Evolutionary conservation across 2,888 invertebrate species (phyloP).

Genomic region (Pristionchus exspectatus): DNA sequence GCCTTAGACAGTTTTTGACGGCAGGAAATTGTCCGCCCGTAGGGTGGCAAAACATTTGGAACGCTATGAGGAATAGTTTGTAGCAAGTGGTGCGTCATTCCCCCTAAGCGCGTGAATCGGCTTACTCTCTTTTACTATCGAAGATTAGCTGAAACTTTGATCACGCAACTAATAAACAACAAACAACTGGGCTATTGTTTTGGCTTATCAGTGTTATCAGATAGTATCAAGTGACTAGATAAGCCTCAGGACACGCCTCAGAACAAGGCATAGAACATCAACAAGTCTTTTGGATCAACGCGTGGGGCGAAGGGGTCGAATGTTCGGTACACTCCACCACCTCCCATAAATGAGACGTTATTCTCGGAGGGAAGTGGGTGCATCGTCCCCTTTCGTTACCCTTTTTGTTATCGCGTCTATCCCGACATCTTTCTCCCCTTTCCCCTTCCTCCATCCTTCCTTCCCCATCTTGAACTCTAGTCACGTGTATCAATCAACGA

Average conservation of each 20-base stretch:
- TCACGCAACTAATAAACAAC: background rate
- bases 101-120: background rate
- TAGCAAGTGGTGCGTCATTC: background rate
- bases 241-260: background rate
- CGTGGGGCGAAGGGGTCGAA: background rate
- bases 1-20: conserved; percentile 41
- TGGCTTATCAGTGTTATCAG: background rate
- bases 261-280: background rate
- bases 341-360: background rate
- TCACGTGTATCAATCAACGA: background rate
- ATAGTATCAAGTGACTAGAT: background rate
- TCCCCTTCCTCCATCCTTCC: background rate
- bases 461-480: background rate
- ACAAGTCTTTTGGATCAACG: background rate
- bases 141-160: conserved; percentile 9
- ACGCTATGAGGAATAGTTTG: background rate
- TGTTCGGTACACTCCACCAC: background rate
- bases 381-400: conserved; percentile 19
- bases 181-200: conserved; percentile 1
- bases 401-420: conserved; percentile 35
- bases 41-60: conserved; percentile 37
- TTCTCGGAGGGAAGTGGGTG: conserved; percentile 9
- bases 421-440: background rate
- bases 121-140: background rate
- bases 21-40: too few relatives aligned